Evolutionary conservation across 1,140 invertebrate species (phyloP), one percentile per base, ranked within the genome.

Genomic region (Triops cancriformis): DNA sequence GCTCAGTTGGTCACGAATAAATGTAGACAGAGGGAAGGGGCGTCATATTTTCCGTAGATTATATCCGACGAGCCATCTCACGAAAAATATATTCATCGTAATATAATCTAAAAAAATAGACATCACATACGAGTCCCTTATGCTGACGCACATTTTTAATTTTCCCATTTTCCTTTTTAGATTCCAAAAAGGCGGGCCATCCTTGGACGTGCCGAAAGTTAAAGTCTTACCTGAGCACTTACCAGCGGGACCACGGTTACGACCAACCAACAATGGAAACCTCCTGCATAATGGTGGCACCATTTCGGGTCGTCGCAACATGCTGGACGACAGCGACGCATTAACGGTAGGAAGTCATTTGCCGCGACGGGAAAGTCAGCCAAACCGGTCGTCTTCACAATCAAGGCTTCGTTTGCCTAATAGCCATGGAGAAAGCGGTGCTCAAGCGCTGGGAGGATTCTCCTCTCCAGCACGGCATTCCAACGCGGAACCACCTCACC

Each of bases 181-280:
- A 14, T 64, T 6, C 51, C 14, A 18, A 5, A 64, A 64, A 64
- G n/a, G 42, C 18, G 75, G 75, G 18, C 41, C 45, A 41, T 43
- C 75, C 6, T 45, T 31, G 1, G 75, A 76, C 10, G 37, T 45
- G 11, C 42, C 41, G 42, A 76, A 43, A 45, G 43, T 76, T 4
- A 76, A 76, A 76, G 75, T 76, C 12, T 76, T 76, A 43, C 75
- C 75, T 27, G 37, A 76, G 41, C 75, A 45, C 9, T 27, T 76
- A 5, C 75, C 75, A 43, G 51, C 51, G 10, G 75, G 75, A 12
- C 75, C 41, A 10, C 41, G 45, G 18, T 26, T 76, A 14, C 28
- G 42, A 27, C 75, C 45, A n/a, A 76, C 75, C 1, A 45, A 76
- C 41, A 76, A 76, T 43, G 75, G 75, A 51, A 76, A 76, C 42